Percentiles rank a stretch among this genome's conserved stretches.
phyloP scores from a whole-genome alignment of 2,888 invertebrate species.

The Tubiluchus corallicola region DNA sequence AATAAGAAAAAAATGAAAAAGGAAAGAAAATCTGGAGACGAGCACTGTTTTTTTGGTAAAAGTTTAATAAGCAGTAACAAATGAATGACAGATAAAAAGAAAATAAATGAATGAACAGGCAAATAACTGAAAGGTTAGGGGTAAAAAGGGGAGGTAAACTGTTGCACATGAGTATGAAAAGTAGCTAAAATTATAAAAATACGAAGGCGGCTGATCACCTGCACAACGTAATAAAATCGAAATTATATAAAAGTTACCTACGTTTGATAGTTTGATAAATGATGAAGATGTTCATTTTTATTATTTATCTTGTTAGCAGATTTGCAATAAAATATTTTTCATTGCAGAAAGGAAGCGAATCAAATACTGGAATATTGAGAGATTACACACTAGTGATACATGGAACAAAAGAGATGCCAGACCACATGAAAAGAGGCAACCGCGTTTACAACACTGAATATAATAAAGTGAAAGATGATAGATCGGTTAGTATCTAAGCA shows the following conservation, averaged over 20 bases:
- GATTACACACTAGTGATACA: constrained; percentile 44
- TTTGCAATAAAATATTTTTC: no score
- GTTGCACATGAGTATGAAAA: constrained; percentile 11
- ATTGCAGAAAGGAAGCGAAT: constrained; percentile 13
- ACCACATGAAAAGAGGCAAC: constrained; percentile 38
- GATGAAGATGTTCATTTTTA: background rate
- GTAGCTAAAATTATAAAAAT: no score
- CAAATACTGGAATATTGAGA: constrained; percentile 41
- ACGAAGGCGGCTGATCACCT: no score
- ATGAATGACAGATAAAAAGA: background rate
- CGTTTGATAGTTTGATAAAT: background rate
- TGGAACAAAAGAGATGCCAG: constrained; percentile 45
- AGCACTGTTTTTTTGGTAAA: background rate
- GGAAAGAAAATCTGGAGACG: background rate
- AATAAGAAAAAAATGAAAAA: no score
- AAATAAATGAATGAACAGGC: background rate
- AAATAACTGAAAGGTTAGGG: constrained; percentile 27
- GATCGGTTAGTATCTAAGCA: constrained; percentile 16
- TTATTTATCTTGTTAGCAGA: no score
- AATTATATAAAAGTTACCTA: background rate
- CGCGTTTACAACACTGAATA: constrained; percentile 17
- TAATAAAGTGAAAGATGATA: constrained; percentile 16
- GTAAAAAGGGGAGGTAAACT: constrained; percentile 10
- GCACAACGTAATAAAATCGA: background rate
- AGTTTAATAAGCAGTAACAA: background rate